These are phyloP conservation scores for Buathra laborator DNA, from an alignment of 2,888 invertebrate genomes.

Conservation along the genomic window DNA sequence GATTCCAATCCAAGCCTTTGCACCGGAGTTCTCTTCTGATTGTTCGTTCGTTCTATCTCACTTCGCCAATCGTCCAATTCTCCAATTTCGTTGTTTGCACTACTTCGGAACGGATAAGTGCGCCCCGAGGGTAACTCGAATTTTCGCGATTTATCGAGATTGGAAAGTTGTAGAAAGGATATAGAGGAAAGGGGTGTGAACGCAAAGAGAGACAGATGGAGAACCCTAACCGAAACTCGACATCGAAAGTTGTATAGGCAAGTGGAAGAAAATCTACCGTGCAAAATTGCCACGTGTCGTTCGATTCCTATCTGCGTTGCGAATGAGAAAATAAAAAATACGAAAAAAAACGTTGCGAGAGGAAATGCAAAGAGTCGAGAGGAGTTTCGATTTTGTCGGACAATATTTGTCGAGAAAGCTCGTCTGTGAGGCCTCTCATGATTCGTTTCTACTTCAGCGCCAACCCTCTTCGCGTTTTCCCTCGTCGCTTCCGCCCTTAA, in stretches of 20 bases:
- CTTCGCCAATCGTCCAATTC: conserved; percentile 26
- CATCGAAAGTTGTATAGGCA: conserved; percentile 39
- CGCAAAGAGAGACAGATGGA: background rate
- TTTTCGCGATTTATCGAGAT: conserved; percentile 60
- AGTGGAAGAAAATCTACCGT: conserved; percentile 31
- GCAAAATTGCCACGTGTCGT: conserved; percentile 55
- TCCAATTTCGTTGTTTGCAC: conserved; percentile 48
- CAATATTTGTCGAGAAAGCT: conserved; percentile 69
- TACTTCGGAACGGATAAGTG: conserved; percentile 28
- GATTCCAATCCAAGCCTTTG: background rate
- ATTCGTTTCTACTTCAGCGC: conserved; percentile 62
- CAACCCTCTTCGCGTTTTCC: conserved; percentile 14
- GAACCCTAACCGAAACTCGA: background rate
- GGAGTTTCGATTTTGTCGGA: conserved; percentile 68
- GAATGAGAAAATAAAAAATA: conserved; percentile 21
- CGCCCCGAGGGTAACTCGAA: conserved; percentile 23
- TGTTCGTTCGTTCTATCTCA: background rate
- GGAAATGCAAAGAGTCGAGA: conserved; percentile 39
- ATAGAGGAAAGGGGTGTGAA: conserved; percentile 22
- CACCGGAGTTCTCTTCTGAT: background rate
- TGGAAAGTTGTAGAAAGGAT: conserved; percentile 47
- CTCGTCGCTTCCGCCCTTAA: conserved; percentile 18
- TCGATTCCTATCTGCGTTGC: conserved; percentile 34
- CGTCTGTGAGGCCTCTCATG: conserved; percentile 38
- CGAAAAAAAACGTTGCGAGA: conserved; percentile 18